Evolutionary conservation across 2,797 vertebrate species (phyloP).

Genomic region (Pseudochirops corinnae): DNA sequence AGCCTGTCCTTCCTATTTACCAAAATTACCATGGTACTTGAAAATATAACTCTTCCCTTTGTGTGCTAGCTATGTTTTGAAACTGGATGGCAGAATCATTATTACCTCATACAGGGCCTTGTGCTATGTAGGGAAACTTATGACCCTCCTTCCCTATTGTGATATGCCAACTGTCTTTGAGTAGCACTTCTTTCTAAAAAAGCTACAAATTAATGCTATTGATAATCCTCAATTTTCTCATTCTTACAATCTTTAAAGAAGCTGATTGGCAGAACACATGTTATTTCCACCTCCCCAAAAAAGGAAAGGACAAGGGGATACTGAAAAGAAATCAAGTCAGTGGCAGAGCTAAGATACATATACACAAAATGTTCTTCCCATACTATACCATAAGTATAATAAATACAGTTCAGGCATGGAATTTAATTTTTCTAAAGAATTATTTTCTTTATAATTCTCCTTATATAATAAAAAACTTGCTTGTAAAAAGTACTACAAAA

Average conservation of each 20-base stretch:
- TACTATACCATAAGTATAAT: slow-evolving; percentile 30
- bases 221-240: slow-evolving; percentile 53
- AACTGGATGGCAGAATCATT: slow-evolving; percentile 36
- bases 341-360: not conserved
- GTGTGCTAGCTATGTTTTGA: slow-evolving; percentile 41
- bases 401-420: slow-evolving; percentile 15
- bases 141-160: slow-evolving; percentile 30
- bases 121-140: slow-evolving; percentile 4
- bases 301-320: slow-evolving; percentile 1
- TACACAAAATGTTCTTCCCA: not conserved
- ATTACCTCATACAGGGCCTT: slow-evolving; percentile 10
- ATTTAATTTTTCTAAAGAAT: slow-evolving; percentile 7
- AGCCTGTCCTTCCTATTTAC: slow-evolving; percentile 19
- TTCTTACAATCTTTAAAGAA: not conserved
- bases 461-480: not conserved
- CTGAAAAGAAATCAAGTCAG: not conserved
- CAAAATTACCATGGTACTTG: slow-evolving; percentile 57
- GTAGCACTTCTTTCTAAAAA: slow-evolving; percentile 40
- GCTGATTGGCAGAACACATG: slow-evolving; percentile 19
- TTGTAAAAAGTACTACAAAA: not conserved
- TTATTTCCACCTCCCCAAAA: slow-evolving; percentile 46
- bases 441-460: not conserved
- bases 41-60: slow-evolving; percentile 8
- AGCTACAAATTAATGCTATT: not conserved
- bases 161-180: slow-evolving; percentile 41